Percentiles rank a stretch among this genome's conserved stretches.
These are phyloP conservation scores for Trochalopteron elliotii DNA, from an alignment of 2,113 vertebrate species.

Conservation along the genomic window DNA sequence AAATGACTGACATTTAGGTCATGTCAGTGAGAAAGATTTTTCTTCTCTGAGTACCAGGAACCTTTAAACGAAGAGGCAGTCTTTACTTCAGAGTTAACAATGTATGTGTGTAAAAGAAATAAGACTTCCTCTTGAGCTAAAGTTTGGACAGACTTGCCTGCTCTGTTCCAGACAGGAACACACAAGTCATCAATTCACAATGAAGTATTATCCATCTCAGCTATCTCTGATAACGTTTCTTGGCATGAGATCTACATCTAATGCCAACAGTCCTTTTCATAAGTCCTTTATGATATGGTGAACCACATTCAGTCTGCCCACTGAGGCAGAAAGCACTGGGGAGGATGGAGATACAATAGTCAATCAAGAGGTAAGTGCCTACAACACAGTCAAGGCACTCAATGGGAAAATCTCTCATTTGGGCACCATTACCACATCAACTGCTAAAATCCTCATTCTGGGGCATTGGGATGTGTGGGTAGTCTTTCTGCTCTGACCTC, in stretches of 20 bases:
- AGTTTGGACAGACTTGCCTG: not conserved
- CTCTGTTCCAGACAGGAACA: not conserved
- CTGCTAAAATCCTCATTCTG: not conserved
- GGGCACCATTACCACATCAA: not conserved
- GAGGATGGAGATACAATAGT: accelerated
- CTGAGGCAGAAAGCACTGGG: not conserved
- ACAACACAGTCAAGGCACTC: not conserved
- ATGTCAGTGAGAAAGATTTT: not conserved
- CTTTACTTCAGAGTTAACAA: not conserved
- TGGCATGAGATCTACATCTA: not conserved
- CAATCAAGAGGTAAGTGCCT: not conserved
- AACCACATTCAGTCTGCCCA: not conserved
- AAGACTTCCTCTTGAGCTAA: not conserved
- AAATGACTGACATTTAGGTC: not conserved
- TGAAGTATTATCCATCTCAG: not conserved
- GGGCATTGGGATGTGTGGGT: not conserved
- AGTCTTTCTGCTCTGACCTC: not conserved
- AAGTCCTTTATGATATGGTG: not conserved
- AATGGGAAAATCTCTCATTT: not conserved
- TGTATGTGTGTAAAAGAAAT: not conserved
- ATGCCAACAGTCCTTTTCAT: not conserved
- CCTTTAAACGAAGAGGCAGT: not conserved
- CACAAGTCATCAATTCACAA: not conserved
- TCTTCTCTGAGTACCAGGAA: not conserved
- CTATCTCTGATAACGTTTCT: not conserved